Evolutionary conservation across 2,113 vertebrate genomes (phyloP), one percentile per base, ranked within the genome.

Genomic region (Callorhinus ursinus): DNA sequence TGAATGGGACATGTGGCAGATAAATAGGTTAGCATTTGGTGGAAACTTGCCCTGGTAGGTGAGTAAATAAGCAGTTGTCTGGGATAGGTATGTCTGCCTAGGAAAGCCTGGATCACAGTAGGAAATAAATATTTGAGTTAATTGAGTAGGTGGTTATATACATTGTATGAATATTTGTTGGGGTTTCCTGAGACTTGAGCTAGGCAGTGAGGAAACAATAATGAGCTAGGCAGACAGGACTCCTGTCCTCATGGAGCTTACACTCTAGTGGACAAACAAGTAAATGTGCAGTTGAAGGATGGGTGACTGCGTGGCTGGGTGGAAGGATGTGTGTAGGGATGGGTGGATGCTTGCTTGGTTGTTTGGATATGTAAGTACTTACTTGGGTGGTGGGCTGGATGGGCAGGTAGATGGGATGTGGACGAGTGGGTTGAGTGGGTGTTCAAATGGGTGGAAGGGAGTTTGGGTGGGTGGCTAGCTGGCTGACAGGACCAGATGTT

Each of bases 71-170:
- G 12, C 88, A 4, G 22, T 53, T 94, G 93, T 51, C 71, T 51
- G 55, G 42, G 49, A 46, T 90, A 42, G 69, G 6, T 63, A 39
- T 39, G 49, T 90, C 87, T 92, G 15, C n/a, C 76, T 81, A 74
- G 53, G 59, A 85, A 93, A 93, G 14, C 65, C 91, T 42, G 9
- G 39, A 51, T 90, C 28, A 7, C 51, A 74, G 31, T n/a, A 80
- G 33, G 33, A 87, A 94, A 96, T 61, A 94, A 95, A 39, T 65
- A 65, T 72, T 80, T 81, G 24, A 90, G 24, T 65, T 39, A 89
- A 81, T 71, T 65, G 46, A 87, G 1, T 61, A 74, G 61, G 24
- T 59, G 49, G 53, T 76, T 77, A 67, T 65, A 79, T 46, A 49
- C 6, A 49, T 16, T 36, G 2, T 49, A 65, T n/a, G 33, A 71